Conservation (phyloP, 2,113 vertebrate species). For the Enhydra lutris region DNA sequence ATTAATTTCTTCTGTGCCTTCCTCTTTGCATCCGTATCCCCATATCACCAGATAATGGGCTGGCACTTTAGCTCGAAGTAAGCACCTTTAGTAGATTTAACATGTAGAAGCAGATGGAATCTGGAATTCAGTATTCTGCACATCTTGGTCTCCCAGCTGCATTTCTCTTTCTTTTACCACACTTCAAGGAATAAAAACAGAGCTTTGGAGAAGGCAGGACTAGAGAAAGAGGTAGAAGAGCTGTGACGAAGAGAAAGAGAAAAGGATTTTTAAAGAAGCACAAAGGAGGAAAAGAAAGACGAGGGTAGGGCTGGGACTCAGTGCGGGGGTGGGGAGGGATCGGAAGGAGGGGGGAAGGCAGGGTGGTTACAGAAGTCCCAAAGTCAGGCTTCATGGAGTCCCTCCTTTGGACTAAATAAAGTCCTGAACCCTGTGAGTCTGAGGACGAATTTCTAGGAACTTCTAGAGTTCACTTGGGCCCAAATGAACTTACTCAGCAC, state of each 20-base stretch:
- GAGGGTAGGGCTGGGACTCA: rapidly evolving
- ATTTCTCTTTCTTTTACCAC: not conserved
- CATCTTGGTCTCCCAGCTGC: not conserved
- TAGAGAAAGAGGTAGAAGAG: not conserved
- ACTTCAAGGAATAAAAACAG: not conserved
- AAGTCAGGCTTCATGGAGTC: not conserved
- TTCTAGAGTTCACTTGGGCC: not conserved
- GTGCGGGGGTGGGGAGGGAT: rapidly evolving
- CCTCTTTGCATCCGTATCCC: not conserved
- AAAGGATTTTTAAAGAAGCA: not conserved
- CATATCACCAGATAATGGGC: not conserved
- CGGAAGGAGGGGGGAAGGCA: too few relatives aligned
- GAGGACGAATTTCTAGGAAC: not conserved
- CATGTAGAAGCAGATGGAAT: not conserved
- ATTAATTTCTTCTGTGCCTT: not conserved
- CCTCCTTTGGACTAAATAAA: not conserved
- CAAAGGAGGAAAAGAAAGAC: not conserved
- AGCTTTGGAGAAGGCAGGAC: not conserved
- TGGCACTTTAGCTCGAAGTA: not conserved
- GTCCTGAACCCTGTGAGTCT: not conserved
- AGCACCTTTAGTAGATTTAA: not conserved
- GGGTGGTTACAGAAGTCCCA: too few relatives aligned
- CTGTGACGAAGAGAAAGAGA: not conserved
- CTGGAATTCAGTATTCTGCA: not conserved
- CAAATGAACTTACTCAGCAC: not conserved